Evolutionary conservation across 2,888 invertebrate genomes (phyloP).

Genomic region (Heliconius charithonia): DNA sequence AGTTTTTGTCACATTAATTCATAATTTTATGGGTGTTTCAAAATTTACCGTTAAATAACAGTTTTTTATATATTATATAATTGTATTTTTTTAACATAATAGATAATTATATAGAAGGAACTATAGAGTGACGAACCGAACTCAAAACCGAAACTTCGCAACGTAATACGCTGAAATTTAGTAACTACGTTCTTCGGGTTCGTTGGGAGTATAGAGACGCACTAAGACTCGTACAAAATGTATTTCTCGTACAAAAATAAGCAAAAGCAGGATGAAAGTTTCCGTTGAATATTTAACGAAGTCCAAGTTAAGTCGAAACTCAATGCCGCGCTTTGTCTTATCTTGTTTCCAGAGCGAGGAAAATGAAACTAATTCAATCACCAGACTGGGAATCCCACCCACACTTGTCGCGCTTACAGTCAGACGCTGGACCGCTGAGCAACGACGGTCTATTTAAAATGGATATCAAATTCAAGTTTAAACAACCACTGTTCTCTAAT

Average conservation of each 20-base stretch:
- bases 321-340: no score
- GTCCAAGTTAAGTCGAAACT: no score
- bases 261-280: no score
- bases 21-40: neutral
- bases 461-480: constrained; percentile 14
- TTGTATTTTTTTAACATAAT: neutral
- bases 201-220: neutral
- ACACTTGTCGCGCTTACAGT: neutral
- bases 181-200: neutral
- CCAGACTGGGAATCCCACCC: neutral
- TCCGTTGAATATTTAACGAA: no score
- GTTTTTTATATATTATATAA: neutral
- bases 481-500: constrained; percentile 19
- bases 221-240: no score
- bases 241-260: no score
- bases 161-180: neutral
- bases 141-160: no score
- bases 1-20: constrained; percentile 7
- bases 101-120: neutral
- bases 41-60: neutral
- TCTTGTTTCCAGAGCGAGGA: neutral
- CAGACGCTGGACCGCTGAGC: neutral
- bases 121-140: no score
- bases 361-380: neutral
- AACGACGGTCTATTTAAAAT: neutral